Evolutionary conservation across 1,140 invertebrate genomes (phyloP), one percentile per base, ranked within the genome.

Genomic region (Papilio polyxenes): DNA sequence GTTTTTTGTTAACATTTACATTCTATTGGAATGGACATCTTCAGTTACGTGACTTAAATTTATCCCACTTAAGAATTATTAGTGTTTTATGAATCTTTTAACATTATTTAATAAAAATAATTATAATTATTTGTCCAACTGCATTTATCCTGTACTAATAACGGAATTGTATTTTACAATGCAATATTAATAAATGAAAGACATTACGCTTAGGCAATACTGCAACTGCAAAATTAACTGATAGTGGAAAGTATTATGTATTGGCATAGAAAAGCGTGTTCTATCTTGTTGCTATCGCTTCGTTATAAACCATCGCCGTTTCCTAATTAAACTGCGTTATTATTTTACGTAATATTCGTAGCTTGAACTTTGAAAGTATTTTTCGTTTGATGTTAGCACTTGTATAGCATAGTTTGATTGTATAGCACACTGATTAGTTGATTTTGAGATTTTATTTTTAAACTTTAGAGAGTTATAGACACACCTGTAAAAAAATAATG

Each of bases 161-260:
- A 85, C 81, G 75, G 65, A 82, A 80, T 37, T 53, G 44, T 31
- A 82, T 79, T 80, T 72, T 37, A 81, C 59, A 83, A 84, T 81
- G 85, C 83, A 86, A 87, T 87, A 86, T 87, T 86, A 87, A 89
- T 87, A 87, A 87, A 87, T 87, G 82, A 83, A 83, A 86, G 81
- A 87, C 84, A 87, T 89, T 88, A 89, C 84, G 83, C 85, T 84
- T 82, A 80, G 83, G 82, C 76, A 69, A 75, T 72, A 81, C 82
- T 85, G 85, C 83, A 87, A 85, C 84, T 6, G 40, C 40, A 44
- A 7, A 44, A 81, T 88, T 88, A 88, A 88, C 86, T 81, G 87
- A 88, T 87, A 85, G 83, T 89, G 87, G 87, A 89, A 88, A 89
- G 88, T 82, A 88, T 86, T 87, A 86, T 86, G 82, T 84, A 81